Evolutionary conservation across 2,888 invertebrate genomes (phyloP), one percentile per base, ranked within the genome.

Genomic region (Tiliacea aurago): DNA sequence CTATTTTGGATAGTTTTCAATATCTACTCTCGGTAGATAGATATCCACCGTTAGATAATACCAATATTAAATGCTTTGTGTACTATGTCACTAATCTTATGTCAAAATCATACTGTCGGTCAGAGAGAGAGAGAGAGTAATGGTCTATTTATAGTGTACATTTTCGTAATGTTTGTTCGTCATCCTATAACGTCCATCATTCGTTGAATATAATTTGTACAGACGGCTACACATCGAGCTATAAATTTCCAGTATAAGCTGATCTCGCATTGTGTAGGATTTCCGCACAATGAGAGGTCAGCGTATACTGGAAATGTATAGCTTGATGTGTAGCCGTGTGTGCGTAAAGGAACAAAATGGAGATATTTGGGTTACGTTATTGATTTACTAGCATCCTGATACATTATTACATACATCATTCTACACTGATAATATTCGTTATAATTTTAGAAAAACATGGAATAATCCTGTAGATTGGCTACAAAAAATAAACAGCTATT

Each of bases 1-100:
- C 84, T 75, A 86, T 81, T 78, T 85, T 53, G 33, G 49, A 5
- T 56, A 73, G 45, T 83, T 68, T 80, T 53, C 83, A 55, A 53
- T 62, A 81, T 70, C 55, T 70, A 61, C 37, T 64, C 45, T 58
- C 65, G 62, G 45, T 43, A 73, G 53, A 61, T 55, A 70, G 53
- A 68, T 80, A 73, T 20, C 37, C 13, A 70, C 1, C 20, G 37
- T 53, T 68, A 65, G 62, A 59, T 64, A 62, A 43, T 55, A 66
- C 75, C 63, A 28, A 56, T 66, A 51, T 59, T 71, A 59, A 67
- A 65, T 64, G 20, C 37, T 73, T 37, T 61, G 20, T 61, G 20
- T 63, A 73, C n/a, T 55, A 47, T 65, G 37, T 56, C 9, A 59
- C 37, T 73, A 66, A 85, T 83, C 85, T 71, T 61, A 33, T 53